Percentiles rank a stretch among this genome's conserved stretches.
phyloP scores from a whole-genome alignment of 2,797 vertebrate genomes.

The Adelosebastes latens region DNA sequence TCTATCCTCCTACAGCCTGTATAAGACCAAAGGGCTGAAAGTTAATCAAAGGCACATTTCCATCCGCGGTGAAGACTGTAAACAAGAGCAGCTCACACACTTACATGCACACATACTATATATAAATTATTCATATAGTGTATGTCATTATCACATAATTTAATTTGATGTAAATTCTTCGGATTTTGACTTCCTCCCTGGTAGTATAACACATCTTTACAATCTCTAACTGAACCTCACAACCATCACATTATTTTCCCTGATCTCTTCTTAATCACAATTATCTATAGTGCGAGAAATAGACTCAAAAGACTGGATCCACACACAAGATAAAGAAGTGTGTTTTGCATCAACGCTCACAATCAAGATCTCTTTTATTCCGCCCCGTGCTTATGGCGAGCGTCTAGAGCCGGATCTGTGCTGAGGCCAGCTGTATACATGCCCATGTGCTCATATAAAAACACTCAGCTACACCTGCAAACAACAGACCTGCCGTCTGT shows the following conservation, averaged over 20 bases:
- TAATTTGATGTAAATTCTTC: background rate
- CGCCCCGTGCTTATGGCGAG: background rate
- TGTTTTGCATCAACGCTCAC: background rate
- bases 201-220: background rate
- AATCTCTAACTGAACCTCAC: background rate
- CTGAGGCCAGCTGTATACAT: slow-evolving; percentile 3
- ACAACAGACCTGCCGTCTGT: background rate
- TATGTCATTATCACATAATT: background rate
- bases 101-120: background rate
- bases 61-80: background rate
- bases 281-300: background rate
- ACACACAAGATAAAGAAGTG: background rate
- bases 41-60: background rate
- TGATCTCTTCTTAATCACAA: background rate
- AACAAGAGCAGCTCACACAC: background rate
- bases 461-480: background rate
- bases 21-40: background rate
- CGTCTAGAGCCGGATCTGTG: background rate
- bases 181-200: background rate
- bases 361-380: slow-evolving; percentile 7
- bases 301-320: background rate
- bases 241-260: background rate
- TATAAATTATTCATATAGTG: background rate
- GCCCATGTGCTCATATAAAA: background rate
- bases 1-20: background rate